A percentile compares a stretch with the other conserved stretches of the same genome.
Conservation (phyloP, 1,140 invertebrate species). For the Cotesia chilonis region DNA sequence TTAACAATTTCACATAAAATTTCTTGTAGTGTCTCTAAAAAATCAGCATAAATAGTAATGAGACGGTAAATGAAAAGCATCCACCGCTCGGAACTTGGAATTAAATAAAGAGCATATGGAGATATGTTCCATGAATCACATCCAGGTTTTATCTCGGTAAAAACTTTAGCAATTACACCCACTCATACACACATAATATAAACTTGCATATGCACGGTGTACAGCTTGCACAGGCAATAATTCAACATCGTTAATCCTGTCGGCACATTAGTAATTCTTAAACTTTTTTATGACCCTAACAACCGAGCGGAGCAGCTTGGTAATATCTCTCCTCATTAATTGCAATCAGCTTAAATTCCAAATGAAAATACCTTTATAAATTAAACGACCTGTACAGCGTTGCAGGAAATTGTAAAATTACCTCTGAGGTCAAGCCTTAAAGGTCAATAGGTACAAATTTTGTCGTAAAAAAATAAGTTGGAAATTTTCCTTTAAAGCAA, state of each 20-base stretch:
- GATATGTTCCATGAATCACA: constrained; percentile 2
- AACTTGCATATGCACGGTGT: constrained; percentile 31
- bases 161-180: constrained; percentile 17
- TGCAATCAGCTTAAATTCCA: constrained; percentile 64
- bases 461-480: no score
- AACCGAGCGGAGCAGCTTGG: constrained; percentile 39
- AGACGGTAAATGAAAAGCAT: constrained; percentile 14
- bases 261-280: constrained; percentile 62
- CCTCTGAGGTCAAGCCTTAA: not conserved
- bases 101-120: constrained; percentile 13
- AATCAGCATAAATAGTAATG: not conserved
- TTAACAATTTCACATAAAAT: no score
- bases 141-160: constrained; percentile 21
- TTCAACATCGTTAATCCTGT: constrained; percentile 64
- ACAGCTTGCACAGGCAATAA: constrained; percentile 49
- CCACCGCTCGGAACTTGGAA: no score
- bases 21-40: not conserved
- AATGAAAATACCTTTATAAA: constrained; percentile 43
- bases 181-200: constrained; percentile 9
- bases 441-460: constrained; percentile 39
- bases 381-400: constrained; percentile 34
- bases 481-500: no score
- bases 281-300: constrained; percentile 52
- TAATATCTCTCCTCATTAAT: constrained; percentile 65
- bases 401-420: no score